Conservation (phyloP, 2,888 invertebrate genomes). For the Strigamia transsilvanica region DNA sequence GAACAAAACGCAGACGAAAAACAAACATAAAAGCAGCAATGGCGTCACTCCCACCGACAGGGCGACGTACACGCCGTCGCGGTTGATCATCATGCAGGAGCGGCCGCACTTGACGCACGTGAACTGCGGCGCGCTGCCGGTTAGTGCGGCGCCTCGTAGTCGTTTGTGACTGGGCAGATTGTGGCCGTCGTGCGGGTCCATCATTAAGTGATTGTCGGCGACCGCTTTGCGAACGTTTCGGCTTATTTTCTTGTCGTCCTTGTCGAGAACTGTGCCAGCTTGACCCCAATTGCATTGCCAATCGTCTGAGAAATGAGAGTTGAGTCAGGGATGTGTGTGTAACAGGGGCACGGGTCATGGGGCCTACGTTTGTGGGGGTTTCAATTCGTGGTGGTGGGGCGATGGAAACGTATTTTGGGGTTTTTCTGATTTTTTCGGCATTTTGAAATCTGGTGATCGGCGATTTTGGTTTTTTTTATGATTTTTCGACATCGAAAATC, state of each 20-base stretch:
- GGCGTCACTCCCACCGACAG: constrained; percentile 6
- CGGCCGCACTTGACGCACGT: constrained; percentile 1
- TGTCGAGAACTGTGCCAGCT: background rate
- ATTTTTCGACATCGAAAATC: background rate
- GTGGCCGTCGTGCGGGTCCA: background rate
- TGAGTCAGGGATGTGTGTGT: too few species aligned
- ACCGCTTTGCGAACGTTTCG: background rate
- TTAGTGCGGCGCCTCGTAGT: background rate
- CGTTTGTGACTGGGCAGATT: background rate
- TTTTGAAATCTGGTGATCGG: too few species aligned
- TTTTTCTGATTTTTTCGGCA: too few species aligned
- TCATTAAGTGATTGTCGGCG: background rate
- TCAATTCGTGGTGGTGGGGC: too few species aligned
- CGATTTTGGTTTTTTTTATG: too few species aligned
- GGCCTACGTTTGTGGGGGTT: too few species aligned
- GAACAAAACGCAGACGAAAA: background rate
- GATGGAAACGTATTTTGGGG: too few species aligned
- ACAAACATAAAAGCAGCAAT: background rate
- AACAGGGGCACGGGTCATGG: too few species aligned
- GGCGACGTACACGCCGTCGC: background rate
- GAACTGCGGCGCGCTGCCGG: constrained; percentile 8
- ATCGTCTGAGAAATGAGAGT: too few species aligned
- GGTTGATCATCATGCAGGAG: constrained; percentile 27
- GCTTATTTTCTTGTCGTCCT: background rate
- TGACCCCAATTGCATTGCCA: background rate